Evolutionary conservation across 2,888 invertebrate genomes (phyloP).

Genomic region (Hemaris fuciformis): DNA sequence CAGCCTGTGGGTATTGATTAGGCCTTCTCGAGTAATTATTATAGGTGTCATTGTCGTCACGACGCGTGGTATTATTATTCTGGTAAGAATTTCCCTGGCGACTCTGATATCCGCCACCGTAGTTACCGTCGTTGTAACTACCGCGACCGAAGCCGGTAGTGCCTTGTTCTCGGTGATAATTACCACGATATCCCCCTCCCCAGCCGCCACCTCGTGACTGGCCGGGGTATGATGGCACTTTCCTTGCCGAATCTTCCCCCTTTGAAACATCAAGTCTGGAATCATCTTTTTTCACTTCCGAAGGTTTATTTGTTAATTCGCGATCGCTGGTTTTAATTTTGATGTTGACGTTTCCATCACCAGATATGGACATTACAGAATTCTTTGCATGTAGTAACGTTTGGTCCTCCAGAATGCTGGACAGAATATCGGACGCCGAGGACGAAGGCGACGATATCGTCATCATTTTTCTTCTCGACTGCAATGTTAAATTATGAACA

Average conservation of each 20-base stretch:
- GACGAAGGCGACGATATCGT: slow-evolving; percentile 61
- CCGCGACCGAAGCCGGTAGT: slow-evolving; percentile 31
- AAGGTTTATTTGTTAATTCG: slow-evolving; percentile 1
- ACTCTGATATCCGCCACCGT: slow-evolving; percentile 31
- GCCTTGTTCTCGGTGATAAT: slow-evolving; percentile 41
- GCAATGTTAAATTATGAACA: slow-evolving; percentile 13
- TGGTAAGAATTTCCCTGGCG: slow-evolving; percentile 36
- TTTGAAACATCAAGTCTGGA: slow-evolving; percentile 47
- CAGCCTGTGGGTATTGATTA: slow-evolving; percentile 44
- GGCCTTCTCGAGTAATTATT: slow-evolving; percentile 48
- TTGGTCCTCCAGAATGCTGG: slow-evolving; percentile 86
- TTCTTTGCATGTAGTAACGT: slow-evolving; percentile 85
- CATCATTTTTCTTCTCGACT: slow-evolving; percentile 77
- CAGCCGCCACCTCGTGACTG: slow-evolving; percentile 76
- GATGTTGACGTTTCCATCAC: slow-evolving; percentile 84
- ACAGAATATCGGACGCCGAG: slow-evolving; percentile 83
- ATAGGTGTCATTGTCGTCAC: slow-evolving; percentile 40
- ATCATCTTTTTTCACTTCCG: slow-evolving; percentile 18
- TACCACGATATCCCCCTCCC: slow-evolving; percentile 64
- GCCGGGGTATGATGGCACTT: slow-evolving; percentile 85
- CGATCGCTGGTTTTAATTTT: slow-evolving; percentile 44
- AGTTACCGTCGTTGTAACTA: slow-evolving; percentile 54
- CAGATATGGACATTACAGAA: slow-evolving; percentile 79
- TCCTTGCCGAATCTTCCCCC: slow-evolving; percentile 52
- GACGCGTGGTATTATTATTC: slow-evolving; percentile 37